These are phyloP conservation scores for Rhamnusium bicolor DNA, from an alignment of 2,888 invertebrate genomes.

Conservation along the genomic window DNA sequence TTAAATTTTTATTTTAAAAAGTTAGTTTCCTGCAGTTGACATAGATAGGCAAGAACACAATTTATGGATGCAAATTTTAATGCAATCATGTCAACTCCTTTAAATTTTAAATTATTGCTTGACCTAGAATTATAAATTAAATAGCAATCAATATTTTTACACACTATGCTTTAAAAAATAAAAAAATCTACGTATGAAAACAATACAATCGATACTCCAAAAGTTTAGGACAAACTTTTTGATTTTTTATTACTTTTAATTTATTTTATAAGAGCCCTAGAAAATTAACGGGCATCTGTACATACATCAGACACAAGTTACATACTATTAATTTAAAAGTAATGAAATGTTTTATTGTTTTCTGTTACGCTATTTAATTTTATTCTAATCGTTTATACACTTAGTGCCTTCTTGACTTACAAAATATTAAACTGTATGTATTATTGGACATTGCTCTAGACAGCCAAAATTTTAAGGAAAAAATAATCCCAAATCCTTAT, in stretches of 20 bases:
- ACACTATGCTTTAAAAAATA: not conserved
- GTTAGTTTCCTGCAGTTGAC: constrained; percentile 3
- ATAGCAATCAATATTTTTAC: constrained; percentile 2
- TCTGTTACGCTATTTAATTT: not conserved
- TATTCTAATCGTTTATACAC: too few relatives aligned
- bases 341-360: not conserved
- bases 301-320: not conserved
- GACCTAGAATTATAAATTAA: constrained; percentile 12
- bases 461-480: too few relatives aligned
- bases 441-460: too few relatives aligned
- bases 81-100: constrained; percentile 17
- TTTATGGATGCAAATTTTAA: constrained; percentile 15
- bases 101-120: constrained; percentile 15
- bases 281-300: not conserved
- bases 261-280: not conserved
- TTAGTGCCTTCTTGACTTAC: too few relatives aligned
- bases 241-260: not conserved
- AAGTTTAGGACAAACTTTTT: not conserved
- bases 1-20: not conserved
- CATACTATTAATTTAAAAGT: not conserved
- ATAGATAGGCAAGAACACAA: constrained; percentile 13
- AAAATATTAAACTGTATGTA: too few relatives aligned
- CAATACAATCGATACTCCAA: not conserved
- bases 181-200: not conserved
- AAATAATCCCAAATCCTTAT: too few relatives aligned